These are phyloP conservation scores for Actinostola sp. DNA, from an alignment of 92 coral and sea anemone species.

Conservation along the genomic window DNA sequence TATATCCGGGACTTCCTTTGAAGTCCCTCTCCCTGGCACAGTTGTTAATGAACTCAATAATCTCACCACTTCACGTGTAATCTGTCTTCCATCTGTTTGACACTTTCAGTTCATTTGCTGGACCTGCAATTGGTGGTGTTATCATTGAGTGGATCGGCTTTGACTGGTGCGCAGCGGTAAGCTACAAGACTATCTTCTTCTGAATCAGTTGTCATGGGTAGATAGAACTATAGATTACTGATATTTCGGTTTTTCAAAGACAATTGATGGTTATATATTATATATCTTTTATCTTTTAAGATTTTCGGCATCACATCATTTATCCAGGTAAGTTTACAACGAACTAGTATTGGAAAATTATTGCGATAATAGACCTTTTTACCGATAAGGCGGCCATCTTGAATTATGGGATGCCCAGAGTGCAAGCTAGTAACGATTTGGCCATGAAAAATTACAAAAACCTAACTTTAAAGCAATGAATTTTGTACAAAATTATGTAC, in stretches of 20 bases:
- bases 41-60: no score
- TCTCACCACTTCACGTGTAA: no score
- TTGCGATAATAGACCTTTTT: no score
- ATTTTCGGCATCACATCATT: slow-evolving; percentile 25
- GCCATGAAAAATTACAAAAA: no score
- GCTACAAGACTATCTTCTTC: background rate
- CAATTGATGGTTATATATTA: background rate
- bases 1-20: no score
- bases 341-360: background rate
- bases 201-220: background rate
- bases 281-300: background rate
- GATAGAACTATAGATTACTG: background rate
- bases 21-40: background rate
- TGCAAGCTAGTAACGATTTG: no score
- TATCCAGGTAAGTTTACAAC: slow-evolving; percentile 7
- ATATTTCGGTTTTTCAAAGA: background rate
- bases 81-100: background rate
- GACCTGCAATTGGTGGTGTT: slow-evolving; percentile 30
- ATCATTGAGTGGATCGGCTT: slow-evolving; percentile 26
- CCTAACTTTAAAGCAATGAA: no score
- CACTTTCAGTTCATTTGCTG: slow-evolving; percentile 17
- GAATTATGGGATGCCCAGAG: background rate
- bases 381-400: no score
- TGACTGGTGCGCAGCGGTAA: slow-evolving; percentile 25
- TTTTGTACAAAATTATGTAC: no score